These are phyloP conservation scores for Carettochelys insculpta DNA, from an alignment of 2,113 vertebrate genomes.

Conservation along the genomic window DNA sequence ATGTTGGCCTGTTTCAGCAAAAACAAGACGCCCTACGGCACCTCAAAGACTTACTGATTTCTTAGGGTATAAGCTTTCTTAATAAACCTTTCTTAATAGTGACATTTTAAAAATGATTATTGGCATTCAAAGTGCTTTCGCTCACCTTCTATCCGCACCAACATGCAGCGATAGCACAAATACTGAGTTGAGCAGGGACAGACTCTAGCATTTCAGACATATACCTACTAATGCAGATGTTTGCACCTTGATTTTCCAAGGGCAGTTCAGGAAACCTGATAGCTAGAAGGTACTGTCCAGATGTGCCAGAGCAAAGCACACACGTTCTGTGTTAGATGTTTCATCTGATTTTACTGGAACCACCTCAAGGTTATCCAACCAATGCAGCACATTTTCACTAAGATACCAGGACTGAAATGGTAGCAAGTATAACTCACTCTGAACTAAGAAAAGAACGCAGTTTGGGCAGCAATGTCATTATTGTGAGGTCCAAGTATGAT, in stretches of 20 bases:
- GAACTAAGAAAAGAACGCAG: neutral
- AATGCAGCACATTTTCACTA: neutral
- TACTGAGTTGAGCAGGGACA: slow-evolving; percentile 42
- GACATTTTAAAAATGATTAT: slow-evolving; percentile 64
- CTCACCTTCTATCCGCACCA: slow-evolving; percentile 51
- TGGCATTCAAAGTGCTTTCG: slow-evolving; percentile 53
- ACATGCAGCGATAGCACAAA: neutral
- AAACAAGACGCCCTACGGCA: too few relatives aligned
- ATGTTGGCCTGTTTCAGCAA: too few relatives aligned
- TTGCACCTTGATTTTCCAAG: slow-evolving; percentile 18
- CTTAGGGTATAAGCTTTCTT: neutral
- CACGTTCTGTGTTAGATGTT: neutral
- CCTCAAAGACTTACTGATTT: too few relatives aligned
- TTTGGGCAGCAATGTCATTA: neutral
- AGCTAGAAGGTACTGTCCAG: neutral
- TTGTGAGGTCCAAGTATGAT: neutral
- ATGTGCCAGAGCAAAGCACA: neutral
- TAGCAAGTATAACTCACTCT: neutral
- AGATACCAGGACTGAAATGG: neutral
- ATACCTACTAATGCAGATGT: neutral
- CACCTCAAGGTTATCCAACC: neutral
- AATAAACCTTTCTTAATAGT: slow-evolving; percentile 71
- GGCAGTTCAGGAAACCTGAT: neutral
- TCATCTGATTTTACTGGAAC: neutral
- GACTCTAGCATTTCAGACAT: neutral